A percentile compares a stretch with the other conserved stretches of the same genome.
These are phyloP conservation scores for Hypomecis atomaria DNA, from an alignment of 2,888 invertebrate species.

Conservation along the genomic window DNA sequence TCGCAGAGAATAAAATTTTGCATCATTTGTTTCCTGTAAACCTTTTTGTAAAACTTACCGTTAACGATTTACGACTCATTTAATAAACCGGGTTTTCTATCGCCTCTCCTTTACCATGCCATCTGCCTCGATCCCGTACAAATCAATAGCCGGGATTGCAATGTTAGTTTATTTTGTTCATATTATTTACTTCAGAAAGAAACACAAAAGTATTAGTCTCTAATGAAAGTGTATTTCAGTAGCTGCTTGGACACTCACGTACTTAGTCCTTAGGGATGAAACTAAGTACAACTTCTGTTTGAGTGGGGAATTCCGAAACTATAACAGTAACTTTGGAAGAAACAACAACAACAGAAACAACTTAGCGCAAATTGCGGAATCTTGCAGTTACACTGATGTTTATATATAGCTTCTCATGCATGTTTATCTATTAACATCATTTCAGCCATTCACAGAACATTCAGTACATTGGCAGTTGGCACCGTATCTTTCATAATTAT, in stretches of 20 bases:
- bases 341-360: conserved; percentile 35
- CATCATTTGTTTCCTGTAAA: too few species aligned
- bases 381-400: conserved; percentile 29
- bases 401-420: conserved; percentile 3
- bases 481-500: too few species aligned
- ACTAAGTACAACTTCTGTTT: conserved; percentile 30
- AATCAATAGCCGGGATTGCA: neutral
- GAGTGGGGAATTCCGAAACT: conserved; percentile 34
- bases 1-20: too few species aligned
- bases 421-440: neutral
- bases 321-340: conserved; percentile 20
- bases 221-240: conserved; percentile 20
- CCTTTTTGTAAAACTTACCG: too few species aligned
- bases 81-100: too few species aligned
- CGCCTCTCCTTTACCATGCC: too few species aligned
- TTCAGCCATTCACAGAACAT: too few species aligned
- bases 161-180: neutral
- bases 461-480: too few species aligned
- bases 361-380: conserved; percentile 27
- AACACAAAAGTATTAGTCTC: neutral
- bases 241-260: conserved; percentile 20
- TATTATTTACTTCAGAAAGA: neutral
- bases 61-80: too few species aligned
- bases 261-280: conserved; percentile 36
- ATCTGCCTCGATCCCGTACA: too few species aligned